A percentile compares a stretch with the other conserved stretches of the same genome.
Conservation (phyloP, 2,113 vertebrate genomes). For the Enhydra lutris region DNA sequence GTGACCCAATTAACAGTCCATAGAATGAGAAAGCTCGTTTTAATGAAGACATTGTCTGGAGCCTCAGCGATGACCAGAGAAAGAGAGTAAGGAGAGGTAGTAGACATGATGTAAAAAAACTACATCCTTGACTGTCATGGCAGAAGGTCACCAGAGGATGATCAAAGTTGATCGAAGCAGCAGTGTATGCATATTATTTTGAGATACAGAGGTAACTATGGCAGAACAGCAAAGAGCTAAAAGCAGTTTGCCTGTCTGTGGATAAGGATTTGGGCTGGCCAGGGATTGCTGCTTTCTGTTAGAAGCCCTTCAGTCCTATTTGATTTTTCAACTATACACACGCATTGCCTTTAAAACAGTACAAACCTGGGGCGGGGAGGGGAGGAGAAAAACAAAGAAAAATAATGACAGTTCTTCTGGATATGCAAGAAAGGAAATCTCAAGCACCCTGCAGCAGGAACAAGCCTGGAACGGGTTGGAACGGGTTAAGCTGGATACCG, state of each 20-base stretch:
- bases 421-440: background rate
- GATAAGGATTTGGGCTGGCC: background rate
- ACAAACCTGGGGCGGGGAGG: background rate
- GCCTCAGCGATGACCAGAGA: background rate
- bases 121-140: background rate
- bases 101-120: background rate
- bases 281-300: background rate
- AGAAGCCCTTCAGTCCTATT: background rate
- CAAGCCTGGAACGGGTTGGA: background rate
- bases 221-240: background rate
- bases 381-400: background rate
- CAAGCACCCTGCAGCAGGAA: background rate
- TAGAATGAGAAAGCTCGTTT: background rate
- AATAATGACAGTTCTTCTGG: background rate
- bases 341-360: background rate
- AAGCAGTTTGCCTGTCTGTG: background rate
- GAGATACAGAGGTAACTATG: background rate
- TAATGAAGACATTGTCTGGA: background rate
- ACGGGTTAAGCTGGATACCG: slow-evolving; percentile 40
- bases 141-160: background rate
- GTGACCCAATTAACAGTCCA: background rate
- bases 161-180: background rate
- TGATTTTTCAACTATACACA: background rate
- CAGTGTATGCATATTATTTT: background rate
- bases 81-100: background rate